Conservation (phyloP, 2,888 invertebrate genomes). For the Eurois occulta region DNA sequence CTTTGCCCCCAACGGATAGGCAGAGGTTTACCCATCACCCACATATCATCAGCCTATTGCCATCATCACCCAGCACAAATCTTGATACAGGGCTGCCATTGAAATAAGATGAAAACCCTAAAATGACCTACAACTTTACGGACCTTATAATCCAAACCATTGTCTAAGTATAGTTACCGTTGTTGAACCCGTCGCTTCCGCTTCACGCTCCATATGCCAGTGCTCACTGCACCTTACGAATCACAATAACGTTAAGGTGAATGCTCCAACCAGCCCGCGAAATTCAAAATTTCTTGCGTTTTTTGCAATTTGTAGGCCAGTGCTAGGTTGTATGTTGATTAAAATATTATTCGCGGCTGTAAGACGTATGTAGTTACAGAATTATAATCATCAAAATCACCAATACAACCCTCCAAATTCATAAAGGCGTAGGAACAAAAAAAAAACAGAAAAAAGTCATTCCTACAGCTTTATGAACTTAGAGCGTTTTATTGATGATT, state of each 20-base stretch:
- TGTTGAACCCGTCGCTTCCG: slow-evolving; percentile 7
- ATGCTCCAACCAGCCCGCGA: too few species aligned
- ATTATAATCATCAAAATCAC: too few species aligned
- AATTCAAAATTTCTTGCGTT: too few species aligned
- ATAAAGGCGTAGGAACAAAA: too few species aligned
- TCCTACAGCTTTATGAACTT: too few species aligned
- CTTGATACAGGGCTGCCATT: not conserved
- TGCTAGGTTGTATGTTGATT: too few species aligned
- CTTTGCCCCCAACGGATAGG: not conserved
- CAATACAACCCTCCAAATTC: too few species aligned
- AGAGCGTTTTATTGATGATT: too few species aligned
- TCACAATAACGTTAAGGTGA: not conserved
- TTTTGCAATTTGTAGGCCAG: too few species aligned
- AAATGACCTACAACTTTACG: not conserved
- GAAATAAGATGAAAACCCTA: not conserved
- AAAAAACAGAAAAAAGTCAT: too few species aligned
- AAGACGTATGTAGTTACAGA: too few species aligned
- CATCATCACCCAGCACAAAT: not conserved
- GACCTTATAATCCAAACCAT: slow-evolving; percentile 9
- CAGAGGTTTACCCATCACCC: not conserved
- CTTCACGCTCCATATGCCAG: slow-evolving; percentile 25
- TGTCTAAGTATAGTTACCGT: slow-evolving; percentile 17
- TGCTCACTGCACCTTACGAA: not conserved
- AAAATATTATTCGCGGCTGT: too few species aligned
- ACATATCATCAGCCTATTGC: not conserved